A percentile compares a stretch with the other conserved stretches of the same genome.
phyloP scores from a whole-genome alignment of 2,797 vertebrate species.

The Pelochelys cantorii region DNA sequence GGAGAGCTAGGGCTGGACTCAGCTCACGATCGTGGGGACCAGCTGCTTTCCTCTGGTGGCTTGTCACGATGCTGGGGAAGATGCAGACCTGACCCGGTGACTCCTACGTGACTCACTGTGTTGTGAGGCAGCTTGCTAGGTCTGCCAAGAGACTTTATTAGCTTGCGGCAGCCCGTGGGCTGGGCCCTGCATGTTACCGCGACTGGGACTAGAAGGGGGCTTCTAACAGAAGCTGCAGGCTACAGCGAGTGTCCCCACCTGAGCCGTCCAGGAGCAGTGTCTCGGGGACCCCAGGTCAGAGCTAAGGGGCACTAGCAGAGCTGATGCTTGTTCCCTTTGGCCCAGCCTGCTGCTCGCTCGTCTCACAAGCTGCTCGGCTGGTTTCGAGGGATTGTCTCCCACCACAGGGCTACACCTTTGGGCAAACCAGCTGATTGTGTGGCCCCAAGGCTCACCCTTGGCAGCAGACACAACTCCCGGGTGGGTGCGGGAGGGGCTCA shows the following conservation, averaged over 20 bases:
- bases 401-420: background rate
- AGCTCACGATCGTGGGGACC: background rate
- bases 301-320: no score
- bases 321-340: background rate
- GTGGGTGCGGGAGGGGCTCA: background rate
- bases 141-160: background rate
- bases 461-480: background rate
- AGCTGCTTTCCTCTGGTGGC: accelerated
- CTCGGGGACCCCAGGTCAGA: background rate
- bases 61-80: background rate
- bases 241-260: background rate
- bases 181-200: background rate
- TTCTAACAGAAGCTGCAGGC: background rate
- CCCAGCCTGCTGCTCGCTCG: background rate
- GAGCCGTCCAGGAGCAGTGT: background rate
- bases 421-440: background rate
- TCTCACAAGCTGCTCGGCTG: background rate
- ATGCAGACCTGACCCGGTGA: accelerated
- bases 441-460: background rate
- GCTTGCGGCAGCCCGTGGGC: background rate
- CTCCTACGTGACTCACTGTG: background rate
- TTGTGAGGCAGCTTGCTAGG: no score
- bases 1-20: background rate
- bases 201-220: background rate
- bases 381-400: background rate